Percentiles rank a stretch among this genome's conserved stretches.
phyloP scores from a whole-genome alignment of 2,888 invertebrate genomes.

The Sesia apiformis region DNA sequence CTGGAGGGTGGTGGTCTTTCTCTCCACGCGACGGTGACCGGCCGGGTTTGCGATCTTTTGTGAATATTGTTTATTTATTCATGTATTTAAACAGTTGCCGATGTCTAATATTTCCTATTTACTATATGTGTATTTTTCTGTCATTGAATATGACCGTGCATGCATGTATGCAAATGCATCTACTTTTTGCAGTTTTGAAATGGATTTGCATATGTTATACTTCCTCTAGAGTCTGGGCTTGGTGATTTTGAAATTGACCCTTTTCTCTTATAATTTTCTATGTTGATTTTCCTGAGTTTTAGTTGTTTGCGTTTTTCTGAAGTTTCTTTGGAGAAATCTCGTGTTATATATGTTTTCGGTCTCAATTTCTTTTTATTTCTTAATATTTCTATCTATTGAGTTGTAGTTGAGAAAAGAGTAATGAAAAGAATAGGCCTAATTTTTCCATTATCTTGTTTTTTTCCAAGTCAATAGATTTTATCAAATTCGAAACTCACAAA shows the following conservation, averaged over 20 bases:
- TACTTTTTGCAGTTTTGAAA: no score
- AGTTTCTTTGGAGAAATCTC: slow-evolving; percentile 3
- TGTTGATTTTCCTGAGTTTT: slow-evolving; percentile 1
- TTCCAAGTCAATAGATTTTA: neutral
- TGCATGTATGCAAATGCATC: no score
- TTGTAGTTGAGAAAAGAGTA: slow-evolving; percentile 3
- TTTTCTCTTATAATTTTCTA: slow-evolving; percentile 2
- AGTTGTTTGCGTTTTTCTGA: slow-evolving; percentile 2
- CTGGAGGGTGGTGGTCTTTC: neutral
- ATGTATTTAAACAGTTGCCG: neutral
- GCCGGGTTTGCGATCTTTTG: neutral
- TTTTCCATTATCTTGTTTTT: neutral
- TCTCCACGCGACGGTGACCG: neutral
- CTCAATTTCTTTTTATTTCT: slow-evolving; percentile 2
- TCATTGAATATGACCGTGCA: neutral
- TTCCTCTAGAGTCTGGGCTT: neutral
- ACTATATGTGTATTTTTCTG: neutral
- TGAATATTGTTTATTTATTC: no score
- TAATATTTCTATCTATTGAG: slow-evolving; percentile 3
- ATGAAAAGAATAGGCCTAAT: neutral
- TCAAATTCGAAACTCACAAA: neutral
- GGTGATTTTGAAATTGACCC: neutral
- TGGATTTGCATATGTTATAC: no score
- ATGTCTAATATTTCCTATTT: neutral
- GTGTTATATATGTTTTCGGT: neutral